Base-by-base conservation (phyloP, 2,888 invertebrate genomes). In the Drosophila phalerata region DNA sequence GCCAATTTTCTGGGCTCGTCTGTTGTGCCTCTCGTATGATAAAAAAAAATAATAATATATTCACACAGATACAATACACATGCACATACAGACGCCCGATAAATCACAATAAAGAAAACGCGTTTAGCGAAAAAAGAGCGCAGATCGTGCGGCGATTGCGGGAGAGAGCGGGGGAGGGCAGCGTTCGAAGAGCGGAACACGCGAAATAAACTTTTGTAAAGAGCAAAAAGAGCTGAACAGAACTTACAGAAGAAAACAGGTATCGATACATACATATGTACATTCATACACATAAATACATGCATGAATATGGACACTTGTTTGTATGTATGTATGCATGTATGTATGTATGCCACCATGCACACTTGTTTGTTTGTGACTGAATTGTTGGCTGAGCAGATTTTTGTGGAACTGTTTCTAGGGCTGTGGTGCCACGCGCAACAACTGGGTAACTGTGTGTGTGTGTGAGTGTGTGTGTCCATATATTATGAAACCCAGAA, bases 1-100 rank as follows among this genome's bases (percentile, higher is more conserved):
- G 83, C 66, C 61, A 81, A 73, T 75, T 84, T 86, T 84, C 79
- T 84, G 83, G 83, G 83, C 83, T 86, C 83, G 83, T 84, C 81
- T 70, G 71, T 62, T 77, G 69, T 68, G 61, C 49, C 66, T 61
- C 63, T 69, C 73, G 13, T 47, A 48, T 49, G 75, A 69, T 56
- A 66, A 77, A 70, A 52, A 60, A 45, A 43, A 49, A 48, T 49
- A 58, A 32, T 22, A 22, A 22, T 22, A 22, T 28, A 28, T 8
- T 1, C 5, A 25, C 28, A 64, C 38, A 37, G 11, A 52, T 5
- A 30, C 32, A 56, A 60, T 25, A 19, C 30, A 8, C 6, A 64
- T 61, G 3, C 22, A 22, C 30, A 45, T 3, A 37, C 37, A 62
- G 17, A 63, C 32, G n/a, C 32, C 5, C 3, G 62, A 47, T 60